Evolutionary conservation across 2,888 invertebrate species (phyloP).

Genomic region (Dicycla oo): DNA sequence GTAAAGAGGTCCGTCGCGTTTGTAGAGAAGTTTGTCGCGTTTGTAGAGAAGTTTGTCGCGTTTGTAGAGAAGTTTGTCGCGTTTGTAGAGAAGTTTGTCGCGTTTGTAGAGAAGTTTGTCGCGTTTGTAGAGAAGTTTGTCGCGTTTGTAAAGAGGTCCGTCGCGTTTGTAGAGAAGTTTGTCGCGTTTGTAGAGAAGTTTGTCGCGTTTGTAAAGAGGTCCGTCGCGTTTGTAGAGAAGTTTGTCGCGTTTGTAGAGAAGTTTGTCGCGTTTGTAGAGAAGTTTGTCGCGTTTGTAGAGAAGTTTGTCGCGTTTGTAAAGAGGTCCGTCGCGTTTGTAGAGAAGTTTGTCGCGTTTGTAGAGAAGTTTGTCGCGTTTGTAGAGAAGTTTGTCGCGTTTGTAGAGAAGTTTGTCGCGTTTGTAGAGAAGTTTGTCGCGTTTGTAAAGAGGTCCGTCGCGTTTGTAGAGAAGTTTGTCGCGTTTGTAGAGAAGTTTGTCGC

Average conservation of each 20-base stretch:
- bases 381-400: too few species aligned
- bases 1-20: constrained; percentile 25
- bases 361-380: constrained; percentile 26
- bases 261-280: constrained; percentile 20
- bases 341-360: not conserved
- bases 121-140: too few species aligned
- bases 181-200: too few species aligned
- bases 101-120: too few species aligned
- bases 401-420: constrained; percentile 23
- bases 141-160: constrained; percentile 34
- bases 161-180: too few species aligned
- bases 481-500: constrained; percentile 26
- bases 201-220: constrained; percentile 26
- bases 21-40: not conserved
- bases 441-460: constrained; percentile 26
- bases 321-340: constrained; percentile 29
- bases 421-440: too few species aligned
- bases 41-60: constrained; percentile 26
- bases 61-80: not conserved
- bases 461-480: not conserved
- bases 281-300: too few species aligned
- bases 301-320: not conserved
- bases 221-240: constrained; percentile 6
- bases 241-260: constrained; percentile 7
- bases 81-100: constrained; percentile 28